Evolutionary conservation across 2,113 vertebrate genomes (phyloP).

Genomic region (Stigmatopora nigra): DNA sequence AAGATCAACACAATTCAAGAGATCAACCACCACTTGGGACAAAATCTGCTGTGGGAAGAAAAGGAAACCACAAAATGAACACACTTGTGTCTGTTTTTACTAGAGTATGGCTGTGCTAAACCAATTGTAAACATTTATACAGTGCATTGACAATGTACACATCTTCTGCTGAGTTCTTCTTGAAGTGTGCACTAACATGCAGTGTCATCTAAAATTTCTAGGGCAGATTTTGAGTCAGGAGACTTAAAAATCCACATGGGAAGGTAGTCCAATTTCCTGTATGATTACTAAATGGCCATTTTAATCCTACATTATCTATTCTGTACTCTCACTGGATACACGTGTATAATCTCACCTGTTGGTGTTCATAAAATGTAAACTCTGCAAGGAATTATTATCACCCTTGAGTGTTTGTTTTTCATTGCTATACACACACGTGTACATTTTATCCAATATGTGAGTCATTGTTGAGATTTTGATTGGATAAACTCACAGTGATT

Average conservation of each 20-base stretch:
- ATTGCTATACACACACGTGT: too few species aligned
- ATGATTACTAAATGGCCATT: not conserved
- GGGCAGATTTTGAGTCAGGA: not conserved
- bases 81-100: not conserved
- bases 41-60: not conserved
- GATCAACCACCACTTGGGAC: not conserved
- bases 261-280: slow-evolving; percentile 3
- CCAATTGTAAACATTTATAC: not conserved
- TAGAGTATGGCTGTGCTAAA: not conserved
- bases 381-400: not conserved
- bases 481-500: too few species aligned
- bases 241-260: not conserved
- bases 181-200: not conserved
- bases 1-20: not conserved
- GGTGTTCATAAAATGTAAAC: not conserved
- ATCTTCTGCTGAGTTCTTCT: not conserved
- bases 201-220: slow-evolving; percentile 2
- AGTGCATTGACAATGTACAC: not conserved
- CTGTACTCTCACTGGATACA: not conserved
- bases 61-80: not conserved
- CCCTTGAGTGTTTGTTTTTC: not conserved
- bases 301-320: not conserved
- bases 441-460: too few species aligned
- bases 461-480: too few species aligned
- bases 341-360: not conserved